These are phyloP conservation scores for Lophotriccus pileatus DNA, from an alignment of 2,797 vertebrate genomes.

Conservation along the genomic window DNA sequence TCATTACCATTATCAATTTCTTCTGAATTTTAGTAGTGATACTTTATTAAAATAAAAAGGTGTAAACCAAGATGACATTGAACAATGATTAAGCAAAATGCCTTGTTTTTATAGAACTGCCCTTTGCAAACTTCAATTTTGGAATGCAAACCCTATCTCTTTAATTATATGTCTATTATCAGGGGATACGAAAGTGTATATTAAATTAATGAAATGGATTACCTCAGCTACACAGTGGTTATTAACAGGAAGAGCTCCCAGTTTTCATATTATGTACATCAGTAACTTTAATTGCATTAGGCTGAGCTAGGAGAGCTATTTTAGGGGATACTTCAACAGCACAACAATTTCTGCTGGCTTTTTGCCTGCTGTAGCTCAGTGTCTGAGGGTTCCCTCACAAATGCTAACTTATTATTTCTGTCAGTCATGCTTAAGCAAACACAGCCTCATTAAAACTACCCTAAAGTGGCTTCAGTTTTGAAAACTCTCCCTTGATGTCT, in stretches of 20 bases:
- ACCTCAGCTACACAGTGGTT: conserved; percentile 76
- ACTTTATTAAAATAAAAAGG: neutral
- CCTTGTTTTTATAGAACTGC: neutral
- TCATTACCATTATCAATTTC: neutral
- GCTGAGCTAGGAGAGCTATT: conserved; percentile 73
- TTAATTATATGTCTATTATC: conserved; percentile 74
- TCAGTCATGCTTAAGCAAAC: conserved; percentile 79
- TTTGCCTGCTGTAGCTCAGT: conserved; percentile 78
- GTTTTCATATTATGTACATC: conserved; percentile 80
- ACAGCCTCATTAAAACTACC: conserved; percentile 34
- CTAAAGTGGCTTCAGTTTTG: conserved; percentile 34
- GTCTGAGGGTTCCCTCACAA: conserved; percentile 69
- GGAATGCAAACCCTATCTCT: conserved; percentile 61
- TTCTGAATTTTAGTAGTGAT: neutral
- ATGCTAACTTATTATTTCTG: conserved; percentile 81
- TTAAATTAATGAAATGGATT: conserved; percentile 76
- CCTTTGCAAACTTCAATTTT: conserved; percentile 61
- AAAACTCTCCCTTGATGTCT: conserved; percentile 6
- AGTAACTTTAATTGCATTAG: conserved; percentile 84
- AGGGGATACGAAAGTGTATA: conserved; percentile 55
- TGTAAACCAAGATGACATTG: neutral
- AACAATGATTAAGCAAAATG: neutral
- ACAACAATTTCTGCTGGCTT: conserved; percentile 80
- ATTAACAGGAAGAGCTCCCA: conserved; percentile 78
- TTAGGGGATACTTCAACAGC: conserved; percentile 76